phyloP scores from a whole-genome alignment of 1,140 invertebrate species.

The Hyles vespertilio region DNA sequence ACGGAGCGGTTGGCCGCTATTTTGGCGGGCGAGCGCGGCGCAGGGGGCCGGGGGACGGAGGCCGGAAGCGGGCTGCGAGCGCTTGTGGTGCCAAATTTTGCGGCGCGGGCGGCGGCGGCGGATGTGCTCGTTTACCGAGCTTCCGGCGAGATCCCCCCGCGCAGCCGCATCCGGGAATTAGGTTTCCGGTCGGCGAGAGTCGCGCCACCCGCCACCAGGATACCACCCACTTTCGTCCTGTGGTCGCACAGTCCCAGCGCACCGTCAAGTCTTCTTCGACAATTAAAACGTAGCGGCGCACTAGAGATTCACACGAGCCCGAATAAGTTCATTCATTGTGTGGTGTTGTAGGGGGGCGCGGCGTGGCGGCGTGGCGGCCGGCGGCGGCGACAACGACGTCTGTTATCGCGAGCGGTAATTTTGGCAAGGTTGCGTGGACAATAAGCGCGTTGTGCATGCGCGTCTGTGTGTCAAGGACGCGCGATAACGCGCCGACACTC shows the following conservation, averaged over 20 bases:
- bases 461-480: conserved; percentile 72
- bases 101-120: conserved; percentile 69
- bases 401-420: conserved; percentile 53
- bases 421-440: conserved; percentile 70
- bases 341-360: not conserved
- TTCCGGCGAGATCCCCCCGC: conserved; percentile 77
- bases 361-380: conserved; percentile 10
- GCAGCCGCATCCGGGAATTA: conserved; percentile 72
- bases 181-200: conserved; percentile 70
- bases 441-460: conserved; percentile 63
- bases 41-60: conserved; percentile 53
- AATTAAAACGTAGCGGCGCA: too few relatives aligned
- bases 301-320: too few relatives aligned
- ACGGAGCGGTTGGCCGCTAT: conserved; percentile 72
- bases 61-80: conserved; percentile 69
- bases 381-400: conserved; percentile 31
- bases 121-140: conserved; percentile 78
- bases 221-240: conserved; percentile 66
- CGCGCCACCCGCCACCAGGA: conserved; percentile 47
- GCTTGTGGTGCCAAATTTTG: conserved; percentile 73
- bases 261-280: too few relatives aligned
- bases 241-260: not conserved
- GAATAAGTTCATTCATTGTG: not conserved
- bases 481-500: conserved; percentile 56
- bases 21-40: conserved; percentile 65